Evolutionary conservation across 1,140 invertebrate genomes (phyloP).

Genomic region (Harpegnathos saltator): DNA sequence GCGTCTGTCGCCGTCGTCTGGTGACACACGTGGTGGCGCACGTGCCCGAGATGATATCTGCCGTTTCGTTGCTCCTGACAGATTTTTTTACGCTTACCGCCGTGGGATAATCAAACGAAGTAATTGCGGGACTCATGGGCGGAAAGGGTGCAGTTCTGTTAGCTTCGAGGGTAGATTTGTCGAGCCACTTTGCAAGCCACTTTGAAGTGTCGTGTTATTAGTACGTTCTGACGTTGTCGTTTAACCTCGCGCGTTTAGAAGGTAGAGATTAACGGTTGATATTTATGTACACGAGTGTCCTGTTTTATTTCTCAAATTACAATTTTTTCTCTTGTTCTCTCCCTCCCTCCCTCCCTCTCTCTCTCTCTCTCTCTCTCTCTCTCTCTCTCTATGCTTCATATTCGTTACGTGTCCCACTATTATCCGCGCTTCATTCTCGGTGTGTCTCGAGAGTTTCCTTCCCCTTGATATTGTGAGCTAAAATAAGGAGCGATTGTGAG

Average conservation of each 20-base stretch:
- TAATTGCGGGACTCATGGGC: neutral
- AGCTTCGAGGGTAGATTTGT: no score
- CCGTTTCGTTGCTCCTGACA: no score
- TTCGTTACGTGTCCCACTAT: slow-evolving; percentile 39
- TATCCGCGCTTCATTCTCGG: slow-evolving; percentile 39
- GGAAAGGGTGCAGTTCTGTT: no score
- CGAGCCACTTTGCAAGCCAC: no score
- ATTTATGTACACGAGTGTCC: slow-evolving; percentile 15
- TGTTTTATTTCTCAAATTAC: neutral
- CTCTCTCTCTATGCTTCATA: slow-evolving; percentile 36
- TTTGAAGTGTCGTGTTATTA: no score
- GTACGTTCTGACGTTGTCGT: neutral
- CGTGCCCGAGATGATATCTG: neutral
- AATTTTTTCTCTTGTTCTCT: no score
- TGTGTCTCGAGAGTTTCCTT: slow-evolving; percentile 39
- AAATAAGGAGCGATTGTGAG: slow-evolving; percentile 57
- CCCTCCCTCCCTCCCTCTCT: no score
- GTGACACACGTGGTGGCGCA: slow-evolving; percentile 1
- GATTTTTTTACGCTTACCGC: neutral
- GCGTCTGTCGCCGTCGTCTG: neutral
- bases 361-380: no score
- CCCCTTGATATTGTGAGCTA: slow-evolving; percentile 50
- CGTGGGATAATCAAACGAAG: neutral
- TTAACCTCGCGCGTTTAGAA: neutral
- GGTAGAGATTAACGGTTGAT: slow-evolving; percentile 10